Percentiles rank a stretch among this genome's conserved stretches.
Evolutionary conservation across 2,888 invertebrate genomes (phyloP).

Genomic region (Ditula angustiorana): DNA sequence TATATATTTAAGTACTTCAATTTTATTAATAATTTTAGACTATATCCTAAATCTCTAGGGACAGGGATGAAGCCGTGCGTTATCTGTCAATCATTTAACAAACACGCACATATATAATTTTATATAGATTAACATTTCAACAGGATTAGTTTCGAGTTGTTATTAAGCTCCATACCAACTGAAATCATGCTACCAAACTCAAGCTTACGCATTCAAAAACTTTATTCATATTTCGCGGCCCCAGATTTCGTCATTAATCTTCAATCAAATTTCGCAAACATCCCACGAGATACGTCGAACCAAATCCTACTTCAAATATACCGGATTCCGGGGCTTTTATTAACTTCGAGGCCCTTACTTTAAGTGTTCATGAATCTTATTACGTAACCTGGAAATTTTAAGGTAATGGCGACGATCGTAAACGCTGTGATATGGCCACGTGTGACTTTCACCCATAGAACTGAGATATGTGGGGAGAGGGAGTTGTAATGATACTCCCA

Average conservation of each 20-base stretch:
- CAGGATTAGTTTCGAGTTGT: no score
- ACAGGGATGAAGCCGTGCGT: no score
- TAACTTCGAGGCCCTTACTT: constrained; percentile 47
- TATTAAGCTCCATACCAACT: no score
- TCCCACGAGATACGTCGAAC: constrained; percentile 17
- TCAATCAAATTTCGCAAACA: constrained; percentile 29
- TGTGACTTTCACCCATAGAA: constrained; percentile 50
- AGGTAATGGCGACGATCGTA: constrained; percentile 41
- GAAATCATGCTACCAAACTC: no score
- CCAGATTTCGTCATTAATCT: constrained; percentile 29
- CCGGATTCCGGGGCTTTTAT: constrained; percentile 33
- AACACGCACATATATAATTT: no score
- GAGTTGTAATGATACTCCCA: not conserved
- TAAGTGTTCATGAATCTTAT: constrained; percentile 57
- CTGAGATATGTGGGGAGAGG: not conserved
- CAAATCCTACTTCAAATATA: constrained; percentile 14
- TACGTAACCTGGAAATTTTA: constrained; percentile 54
- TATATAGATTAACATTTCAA: no score
- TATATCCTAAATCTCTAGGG: no score
- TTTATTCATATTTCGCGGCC: constrained; percentile 10
- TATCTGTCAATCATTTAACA: no score
- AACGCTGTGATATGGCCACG: constrained; percentile 45
- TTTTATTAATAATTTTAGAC: no score
- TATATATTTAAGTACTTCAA: no score
- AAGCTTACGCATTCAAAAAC: no score